These are phyloP conservation scores for Porphyrio hochstetteri DNA, from an alignment of 2,113 vertebrate genomes.

Conservation along the genomic window DNA sequence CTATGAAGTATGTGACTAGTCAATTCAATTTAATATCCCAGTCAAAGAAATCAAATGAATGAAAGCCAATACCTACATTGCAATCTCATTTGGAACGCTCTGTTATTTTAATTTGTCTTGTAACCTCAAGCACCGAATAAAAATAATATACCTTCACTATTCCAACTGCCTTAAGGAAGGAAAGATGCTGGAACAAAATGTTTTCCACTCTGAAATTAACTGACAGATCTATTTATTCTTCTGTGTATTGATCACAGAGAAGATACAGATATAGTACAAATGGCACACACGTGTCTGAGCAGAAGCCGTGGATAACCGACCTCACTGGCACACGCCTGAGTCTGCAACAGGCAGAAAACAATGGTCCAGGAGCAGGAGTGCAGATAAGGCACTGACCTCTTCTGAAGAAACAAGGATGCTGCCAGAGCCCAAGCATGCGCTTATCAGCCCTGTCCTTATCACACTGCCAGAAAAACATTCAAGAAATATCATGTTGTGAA, in stretches of 20 bases:
- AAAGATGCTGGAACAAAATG: constrained; percentile 14
- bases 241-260: neutral
- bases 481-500: neutral
- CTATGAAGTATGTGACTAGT: neutral
- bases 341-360: neutral
- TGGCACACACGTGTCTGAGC: neutral
- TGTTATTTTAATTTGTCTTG: neutral
- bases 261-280: neutral
- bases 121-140: neutral
- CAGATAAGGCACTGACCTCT: neutral
- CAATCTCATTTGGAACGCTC: neutral
- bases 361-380: neutral
- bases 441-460: neutral
- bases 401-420: neutral
- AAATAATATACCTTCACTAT: neutral
- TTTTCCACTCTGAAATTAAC: neutral
- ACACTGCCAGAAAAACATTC: neutral
- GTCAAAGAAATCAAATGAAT: constrained; percentile 38
- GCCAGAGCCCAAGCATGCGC: neutral
- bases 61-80: neutral
- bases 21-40: constrained; percentile 20
- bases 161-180: neutral
- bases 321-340: neutral
- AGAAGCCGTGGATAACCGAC: neutral
- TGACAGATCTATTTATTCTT: constrained; percentile 14